Evolutionary conservation across 2,888 invertebrate genomes (phyloP).

Genomic region (Apomyelois bistriatella): DNA sequence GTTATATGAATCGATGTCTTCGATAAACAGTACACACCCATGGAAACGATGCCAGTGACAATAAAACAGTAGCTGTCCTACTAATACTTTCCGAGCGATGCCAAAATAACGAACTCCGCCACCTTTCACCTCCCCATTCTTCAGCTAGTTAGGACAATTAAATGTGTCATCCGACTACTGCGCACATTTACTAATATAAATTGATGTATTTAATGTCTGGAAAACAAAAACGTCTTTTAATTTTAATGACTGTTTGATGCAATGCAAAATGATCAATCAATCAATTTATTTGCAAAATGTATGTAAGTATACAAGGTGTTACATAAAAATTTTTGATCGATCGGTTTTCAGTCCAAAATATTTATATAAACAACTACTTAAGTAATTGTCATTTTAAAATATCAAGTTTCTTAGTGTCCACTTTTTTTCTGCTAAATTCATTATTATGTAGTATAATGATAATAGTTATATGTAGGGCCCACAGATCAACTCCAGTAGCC

Average conservation of each 20-base stretch:
- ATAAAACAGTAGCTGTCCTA: constrained; percentile 23
- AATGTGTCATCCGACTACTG: not conserved
- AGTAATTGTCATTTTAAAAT: too few relatives aligned
- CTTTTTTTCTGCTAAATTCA: too few relatives aligned
- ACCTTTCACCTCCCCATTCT: constrained; percentile 16
- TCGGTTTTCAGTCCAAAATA: too few relatives aligned
- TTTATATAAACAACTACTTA: too few relatives aligned
- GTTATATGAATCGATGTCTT: constrained; percentile 3
- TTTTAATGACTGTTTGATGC: too few relatives aligned
- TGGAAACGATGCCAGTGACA: constrained; percentile 24
- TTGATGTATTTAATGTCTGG: not conserved
- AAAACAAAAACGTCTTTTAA: not conserved
- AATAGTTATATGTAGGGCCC: too few relatives aligned
- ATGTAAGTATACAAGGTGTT: too few relatives aligned
- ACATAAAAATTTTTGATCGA: too few relatives aligned
- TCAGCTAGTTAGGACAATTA: constrained; percentile 11
- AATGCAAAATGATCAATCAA: not conserved
- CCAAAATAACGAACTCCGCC: constrained; percentile 24
- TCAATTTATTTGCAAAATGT: too few relatives aligned
- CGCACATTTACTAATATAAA: not conserved
- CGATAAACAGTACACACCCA: constrained; percentile 7
- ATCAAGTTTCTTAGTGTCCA: too few relatives aligned
- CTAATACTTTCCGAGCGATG: constrained; percentile 12
- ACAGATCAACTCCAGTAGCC: too few relatives aligned
- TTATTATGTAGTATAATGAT: too few relatives aligned